Evolutionary conservation across 2,797 vertebrate species (phyloP), one percentile per base, ranked within the genome.

Genomic region (Oreochromis mossambicus): DNA sequence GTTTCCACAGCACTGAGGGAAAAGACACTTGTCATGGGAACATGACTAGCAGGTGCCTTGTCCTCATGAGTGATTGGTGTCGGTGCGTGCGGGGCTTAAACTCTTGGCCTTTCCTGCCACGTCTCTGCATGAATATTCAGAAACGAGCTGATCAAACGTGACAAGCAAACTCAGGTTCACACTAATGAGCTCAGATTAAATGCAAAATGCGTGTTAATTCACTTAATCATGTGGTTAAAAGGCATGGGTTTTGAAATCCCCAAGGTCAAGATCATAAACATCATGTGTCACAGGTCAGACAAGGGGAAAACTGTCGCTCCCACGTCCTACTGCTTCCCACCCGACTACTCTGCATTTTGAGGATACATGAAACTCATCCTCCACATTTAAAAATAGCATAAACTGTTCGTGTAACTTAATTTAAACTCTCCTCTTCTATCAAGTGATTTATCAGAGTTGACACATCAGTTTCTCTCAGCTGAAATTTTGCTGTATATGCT

Each of bases 1-100:
- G 78, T 89, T 94, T 93, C 89, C 73, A 87, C 86, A 92, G 94
- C 89, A 88, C 91, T 84, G 89, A 92, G 94, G 94, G 90, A 94
- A 87, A 50, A 78, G 89, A 76, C 87, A 83, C 95, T 97, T 96
- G 96, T 95, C 96, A 96, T 95, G 91, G 96, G 94, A 97, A 97
- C 94, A 0, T 87, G 93, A 84, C 83, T 84, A 85, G 94, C 90
- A 90, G 93, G 92, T 94, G 93, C 83, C 87, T 92, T 84, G 90
- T 84, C 56, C 63, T 83, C 82, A 79, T 86, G 79, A 92, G 92
- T 95, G 95, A 93, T 92, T 82, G 78, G 81, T 79, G 84, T 79
- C 13, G 3, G 13, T 26, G 83, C 79, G 82, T 75, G 61, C 5
- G 8, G 14, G 91, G 77, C 75, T 54, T 89, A 70, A 88, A 90